Evolutionary conservation across 2,797 vertebrate genomes (phyloP).

Genomic region (Rachycentron canadum): DNA sequence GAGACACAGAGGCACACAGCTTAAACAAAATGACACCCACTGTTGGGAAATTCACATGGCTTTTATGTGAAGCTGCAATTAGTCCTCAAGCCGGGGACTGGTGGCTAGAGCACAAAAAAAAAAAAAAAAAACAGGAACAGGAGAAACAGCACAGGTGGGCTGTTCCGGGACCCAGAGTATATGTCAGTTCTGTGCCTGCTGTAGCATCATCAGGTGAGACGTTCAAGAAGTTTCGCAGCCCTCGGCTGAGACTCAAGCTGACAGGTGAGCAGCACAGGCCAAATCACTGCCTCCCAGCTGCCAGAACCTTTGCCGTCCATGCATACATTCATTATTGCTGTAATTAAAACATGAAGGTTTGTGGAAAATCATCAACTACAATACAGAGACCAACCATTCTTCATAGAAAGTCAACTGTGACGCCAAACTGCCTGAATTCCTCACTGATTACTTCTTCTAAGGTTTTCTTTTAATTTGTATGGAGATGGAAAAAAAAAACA

Average conservation of each 20-base stretch:
- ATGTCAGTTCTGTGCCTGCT: neutral
- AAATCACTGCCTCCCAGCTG: constrained; percentile 6
- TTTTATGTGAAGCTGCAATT: no score
- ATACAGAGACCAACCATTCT: constrained; percentile 5
- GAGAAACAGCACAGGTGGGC: no score
- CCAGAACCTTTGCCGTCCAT: constrained; percentile 5
- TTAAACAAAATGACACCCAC: no score
- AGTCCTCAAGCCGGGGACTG: no score
- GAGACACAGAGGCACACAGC: no score
- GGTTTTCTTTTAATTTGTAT: constrained; percentile 39
- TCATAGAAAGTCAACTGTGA: constrained; percentile 31
- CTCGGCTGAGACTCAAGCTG: neutral
- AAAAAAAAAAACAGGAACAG: no score
- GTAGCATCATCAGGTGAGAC: neutral
- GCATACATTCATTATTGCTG: constrained; percentile 14
- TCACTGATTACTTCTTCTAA: constrained; percentile 41
- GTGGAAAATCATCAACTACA: constrained; percentile 38
- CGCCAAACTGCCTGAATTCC: constrained; percentile 55
- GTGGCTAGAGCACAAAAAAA: no score
- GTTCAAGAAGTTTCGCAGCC: neutral
- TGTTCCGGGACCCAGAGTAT: neutral
- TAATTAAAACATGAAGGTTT: constrained; percentile 39
- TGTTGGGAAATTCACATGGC: no score
- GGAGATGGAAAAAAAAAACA: constrained; percentile 42
- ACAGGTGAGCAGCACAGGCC: constrained; percentile 23